Evolutionary conservation across 2,113 vertebrate genomes (phyloP).

Genomic region (Amblyornis subalaris): DNA sequence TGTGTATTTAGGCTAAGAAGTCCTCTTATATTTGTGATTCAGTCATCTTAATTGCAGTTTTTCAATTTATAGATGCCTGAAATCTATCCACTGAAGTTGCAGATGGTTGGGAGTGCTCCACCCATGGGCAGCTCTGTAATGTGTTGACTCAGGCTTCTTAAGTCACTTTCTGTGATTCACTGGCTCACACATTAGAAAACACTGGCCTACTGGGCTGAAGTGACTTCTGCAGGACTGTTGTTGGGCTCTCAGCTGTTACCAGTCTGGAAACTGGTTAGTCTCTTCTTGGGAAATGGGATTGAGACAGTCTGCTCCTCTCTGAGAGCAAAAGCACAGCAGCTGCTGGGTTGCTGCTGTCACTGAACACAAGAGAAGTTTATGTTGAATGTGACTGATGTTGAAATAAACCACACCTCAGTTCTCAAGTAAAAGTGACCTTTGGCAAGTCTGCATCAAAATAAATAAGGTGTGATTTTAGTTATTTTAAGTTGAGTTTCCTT

Average conservation of each 20-base stretch:
- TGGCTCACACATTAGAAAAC: neutral
- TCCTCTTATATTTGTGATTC: neutral
- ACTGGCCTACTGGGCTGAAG: neutral
- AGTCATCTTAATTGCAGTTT: neutral
- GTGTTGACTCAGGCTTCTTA: neutral
- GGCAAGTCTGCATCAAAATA: slow-evolving; percentile 27
- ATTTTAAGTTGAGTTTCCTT: slow-evolving; percentile 34
- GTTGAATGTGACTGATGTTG: slow-evolving; percentile 12
- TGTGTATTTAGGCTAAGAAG: neutral
- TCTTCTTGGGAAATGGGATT: neutral
- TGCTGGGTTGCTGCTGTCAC: neutral
- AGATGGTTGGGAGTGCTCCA: neutral
- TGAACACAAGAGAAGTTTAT: neutral
- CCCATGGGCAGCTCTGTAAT: neutral
- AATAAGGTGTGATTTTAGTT: slow-evolving; percentile 29
- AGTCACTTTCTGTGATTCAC: neutral
- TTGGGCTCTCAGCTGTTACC: neutral
- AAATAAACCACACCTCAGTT: neutral
- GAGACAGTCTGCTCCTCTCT: neutral
- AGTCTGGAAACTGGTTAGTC: neutral
- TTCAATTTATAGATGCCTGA: neutral
- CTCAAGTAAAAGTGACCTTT: slow-evolving; percentile 31
- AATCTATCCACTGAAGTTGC: neutral
- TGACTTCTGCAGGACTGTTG: neutral
- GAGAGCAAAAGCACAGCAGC: neutral